A percentile compares a stretch with the other conserved stretches of the same genome.
These are phyloP conservation scores for Volucella bombylans DNA, from an alignment of 2,888 invertebrate species.

Conservation along the genomic window DNA sequence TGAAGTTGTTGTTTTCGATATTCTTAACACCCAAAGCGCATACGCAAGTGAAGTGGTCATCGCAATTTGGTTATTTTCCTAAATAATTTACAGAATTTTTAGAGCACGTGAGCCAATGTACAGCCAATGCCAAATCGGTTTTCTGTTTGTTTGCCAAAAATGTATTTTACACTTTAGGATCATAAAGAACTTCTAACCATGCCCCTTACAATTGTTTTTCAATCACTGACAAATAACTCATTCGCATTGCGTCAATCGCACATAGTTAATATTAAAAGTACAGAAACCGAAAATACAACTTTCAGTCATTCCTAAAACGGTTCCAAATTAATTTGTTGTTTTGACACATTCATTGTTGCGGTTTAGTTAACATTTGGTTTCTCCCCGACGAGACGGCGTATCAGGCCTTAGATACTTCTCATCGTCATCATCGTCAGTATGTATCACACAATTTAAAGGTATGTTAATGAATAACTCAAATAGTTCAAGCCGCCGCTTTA, in stretches of 20 bases:
- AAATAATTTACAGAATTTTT: too few species aligned
- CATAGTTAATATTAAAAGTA: neutral
- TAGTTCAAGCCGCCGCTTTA: slow-evolving; percentile 44
- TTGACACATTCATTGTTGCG: slow-evolving; percentile 23
- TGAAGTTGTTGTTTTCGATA: too few species aligned
- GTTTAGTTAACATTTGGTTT: slow-evolving; percentile 24
- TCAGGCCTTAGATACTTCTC: neutral
- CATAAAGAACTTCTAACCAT: too few species aligned
- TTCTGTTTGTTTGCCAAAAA: too few species aligned
- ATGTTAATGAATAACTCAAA: slow-evolving; percentile 49
- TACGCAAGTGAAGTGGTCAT: too few species aligned
- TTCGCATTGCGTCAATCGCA: neutral
- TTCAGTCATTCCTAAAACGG: slow-evolving; percentile 19
- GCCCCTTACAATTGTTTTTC: neutral
- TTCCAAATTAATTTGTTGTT: slow-evolving; percentile 6
- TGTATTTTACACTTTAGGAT: too few species aligned
- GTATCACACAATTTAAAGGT: slow-evolving; percentile 5
- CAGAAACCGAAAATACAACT: slow-evolving; percentile 20
- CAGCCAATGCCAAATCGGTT: too few species aligned
- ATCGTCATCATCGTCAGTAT: slow-evolving; percentile 26
- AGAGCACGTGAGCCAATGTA: too few species aligned
- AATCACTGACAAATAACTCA: neutral
- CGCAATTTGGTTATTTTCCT: too few species aligned
- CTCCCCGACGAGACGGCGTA: neutral
- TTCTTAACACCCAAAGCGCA: too few species aligned